Conservation (phyloP, 2,797 vertebrate genomes). For the Lateolabrax maculatus region DNA sequence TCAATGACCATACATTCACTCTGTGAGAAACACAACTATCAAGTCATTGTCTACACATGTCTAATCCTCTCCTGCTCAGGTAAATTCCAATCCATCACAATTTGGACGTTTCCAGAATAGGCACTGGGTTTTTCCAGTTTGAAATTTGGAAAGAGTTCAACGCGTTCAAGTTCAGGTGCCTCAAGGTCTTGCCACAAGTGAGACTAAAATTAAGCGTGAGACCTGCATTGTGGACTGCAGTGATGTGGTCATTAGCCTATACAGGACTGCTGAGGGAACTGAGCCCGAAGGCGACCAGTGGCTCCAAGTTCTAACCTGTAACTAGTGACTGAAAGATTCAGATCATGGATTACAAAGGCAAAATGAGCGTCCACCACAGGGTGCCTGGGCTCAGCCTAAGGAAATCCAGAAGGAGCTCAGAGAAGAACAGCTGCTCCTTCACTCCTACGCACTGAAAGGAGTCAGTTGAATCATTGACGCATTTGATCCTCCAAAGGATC, state of each 20-base stretch:
- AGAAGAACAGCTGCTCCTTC: background rate
- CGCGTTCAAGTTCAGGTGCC: background rate
- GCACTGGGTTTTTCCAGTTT: background rate
- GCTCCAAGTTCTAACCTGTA: background rate
- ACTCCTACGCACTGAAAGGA: background rate
- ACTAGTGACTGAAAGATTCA: background rate
- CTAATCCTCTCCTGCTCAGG: background rate
- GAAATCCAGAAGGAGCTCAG: background rate
- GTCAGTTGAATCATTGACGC: background rate
- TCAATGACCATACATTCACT: background rate
- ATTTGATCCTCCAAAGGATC: background rate
- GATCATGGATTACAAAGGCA: background rate
- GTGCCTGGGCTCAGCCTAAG: background rate
- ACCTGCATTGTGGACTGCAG: background rate
- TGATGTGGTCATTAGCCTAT: background rate
- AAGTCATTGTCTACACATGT: too few relatives aligned
- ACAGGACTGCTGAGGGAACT: background rate
- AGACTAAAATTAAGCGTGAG: background rate
- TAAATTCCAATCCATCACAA: background rate
- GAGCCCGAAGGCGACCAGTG: background rate
- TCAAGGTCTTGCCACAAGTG: background rate
- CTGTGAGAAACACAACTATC: background rate
- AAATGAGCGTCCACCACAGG: background rate
- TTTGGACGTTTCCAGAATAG: background rate
- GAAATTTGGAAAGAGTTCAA: background rate